Base-by-base conservation (phyloP, 2,113 vertebrate genomes). In the Pseudorhombus dupliciocellatus region DNA sequence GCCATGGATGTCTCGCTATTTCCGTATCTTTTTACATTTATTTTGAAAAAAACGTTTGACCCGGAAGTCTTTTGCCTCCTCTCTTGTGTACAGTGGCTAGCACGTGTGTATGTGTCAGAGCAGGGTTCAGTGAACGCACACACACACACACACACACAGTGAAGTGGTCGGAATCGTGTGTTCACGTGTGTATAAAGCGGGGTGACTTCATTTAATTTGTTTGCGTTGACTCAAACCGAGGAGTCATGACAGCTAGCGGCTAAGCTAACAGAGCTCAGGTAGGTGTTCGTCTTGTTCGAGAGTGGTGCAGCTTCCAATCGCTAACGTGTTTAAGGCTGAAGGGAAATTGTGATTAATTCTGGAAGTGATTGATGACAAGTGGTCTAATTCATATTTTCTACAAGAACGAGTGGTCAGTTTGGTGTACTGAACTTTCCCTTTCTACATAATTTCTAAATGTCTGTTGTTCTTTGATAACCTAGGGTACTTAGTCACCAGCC, bases 21-120 rank as follows among this genome's bases (percentile, higher is more conserved):
- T 18, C 6, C n/a, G 6, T 15, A 22, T 18, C n/a, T 2, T 2
- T 11, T 7, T 10, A 5, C 3, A 40, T 75, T 89, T 88, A 88
- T 51, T 88, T 72, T 88, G 83, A 81, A 87, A 88, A 51, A 0
- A 11, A 10, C 1, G 0, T 0, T 4, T 78, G 46, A 83, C 72
- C 77, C 70, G 89, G 89, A 81, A 80, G 67, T 68, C 11, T n/a
- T 65, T 30, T 0, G 0, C 5, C 3, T 6, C 12, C 5, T 4
- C 0, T 1, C 26, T 5, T 0, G 1, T 12, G 1, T 2, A 0
- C 3, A 20, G 0, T n/a, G 18, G 28, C 2, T 0, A 1, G 37
- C 85, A 87, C 84, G 56, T 77, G 86, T 70, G 55, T 52, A 24
- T 6, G 54, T 58, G 64, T 79, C 15, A 66, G 6, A 52, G 15